Percentiles rank a stretch among this genome's conserved stretches.
These are phyloP conservation scores for Villa cingulata DNA, from an alignment of 2,888 invertebrate genomes.

Conservation along the genomic window DNA sequence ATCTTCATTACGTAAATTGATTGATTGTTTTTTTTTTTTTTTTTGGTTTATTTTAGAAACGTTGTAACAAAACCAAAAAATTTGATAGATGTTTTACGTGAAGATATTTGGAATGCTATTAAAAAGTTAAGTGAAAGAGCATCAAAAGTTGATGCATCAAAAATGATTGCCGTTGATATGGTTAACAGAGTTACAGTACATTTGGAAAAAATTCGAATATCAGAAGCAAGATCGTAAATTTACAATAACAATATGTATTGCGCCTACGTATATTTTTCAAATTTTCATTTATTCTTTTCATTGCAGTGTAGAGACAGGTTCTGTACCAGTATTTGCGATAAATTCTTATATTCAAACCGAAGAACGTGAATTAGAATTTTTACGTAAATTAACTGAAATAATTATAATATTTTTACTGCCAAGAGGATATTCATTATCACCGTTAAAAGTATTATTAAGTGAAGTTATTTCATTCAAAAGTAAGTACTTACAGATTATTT, in stretches of 20 bases:
- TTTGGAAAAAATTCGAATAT: constrained; percentile 70
- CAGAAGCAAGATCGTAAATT: constrained; percentile 60
- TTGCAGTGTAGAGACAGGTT: constrained; percentile 45
- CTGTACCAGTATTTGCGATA: constrained; percentile 55
- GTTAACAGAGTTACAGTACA: constrained; percentile 68
- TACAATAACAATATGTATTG: too few relatives aligned
- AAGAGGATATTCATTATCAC: constrained; percentile 62
- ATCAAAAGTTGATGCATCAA: constrained; percentile 63
- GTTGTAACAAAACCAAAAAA: constrained; percentile 53
- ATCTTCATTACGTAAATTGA: too few relatives aligned
- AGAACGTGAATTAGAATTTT: constrained; percentile 64
- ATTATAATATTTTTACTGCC: constrained; percentile 71
- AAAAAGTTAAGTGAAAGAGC: constrained; percentile 61
- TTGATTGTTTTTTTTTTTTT: too few relatives aligned
- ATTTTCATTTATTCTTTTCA: neutral
- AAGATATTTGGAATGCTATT: constrained; percentile 71
- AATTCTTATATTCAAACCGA: constrained; percentile 59
- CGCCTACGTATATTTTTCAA: constrained; percentile 2
- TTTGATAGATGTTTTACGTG: constrained; percentile 52
- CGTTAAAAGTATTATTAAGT: constrained; percentile 63
- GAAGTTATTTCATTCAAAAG: constrained; percentile 77
- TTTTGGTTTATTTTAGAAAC: constrained; percentile 30
- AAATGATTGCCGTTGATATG: constrained; percentile 69
- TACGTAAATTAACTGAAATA: constrained; percentile 69
- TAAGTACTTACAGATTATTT: constrained; percentile 31